These are phyloP conservation scores for Etheostoma cragini DNA, from an alignment of 2,113 vertebrate species.

Conservation along the genomic window DNA sequence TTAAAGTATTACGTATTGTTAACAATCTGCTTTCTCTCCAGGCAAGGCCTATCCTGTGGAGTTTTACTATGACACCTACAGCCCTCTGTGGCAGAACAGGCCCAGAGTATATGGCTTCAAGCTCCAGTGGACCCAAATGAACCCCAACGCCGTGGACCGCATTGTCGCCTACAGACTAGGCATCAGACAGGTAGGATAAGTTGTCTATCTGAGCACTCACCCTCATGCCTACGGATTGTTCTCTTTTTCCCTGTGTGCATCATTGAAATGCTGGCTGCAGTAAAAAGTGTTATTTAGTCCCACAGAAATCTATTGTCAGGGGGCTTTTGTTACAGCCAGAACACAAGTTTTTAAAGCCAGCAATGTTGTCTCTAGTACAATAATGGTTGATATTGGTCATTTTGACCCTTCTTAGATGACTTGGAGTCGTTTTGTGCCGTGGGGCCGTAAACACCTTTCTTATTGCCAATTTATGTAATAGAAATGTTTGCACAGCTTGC, in stretches of 20 bases:
- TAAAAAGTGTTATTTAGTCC: background rate
- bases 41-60: conserved; percentile 95
- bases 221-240: background rate
- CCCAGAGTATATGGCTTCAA: conserved; percentile 94
- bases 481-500: conserved; percentile 29
- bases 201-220: background rate
- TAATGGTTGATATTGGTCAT: conserved; percentile 6
- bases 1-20: background rate
- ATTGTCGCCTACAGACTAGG: conserved; percentile 95
- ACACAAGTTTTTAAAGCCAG: background rate
- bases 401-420: conserved; percentile 7
- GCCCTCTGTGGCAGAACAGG: conserved; percentile 95
- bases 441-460: background rate
- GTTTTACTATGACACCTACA: conserved; percentile 99
- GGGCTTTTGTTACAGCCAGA: conserved; percentile 12
- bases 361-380: background rate
- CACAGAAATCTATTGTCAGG: background rate
- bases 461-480: conserved; percentile 22
- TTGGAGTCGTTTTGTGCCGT: conserved; percentile 20
- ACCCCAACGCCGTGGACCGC: conserved; percentile 91
- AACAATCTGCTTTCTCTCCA: conserved; percentile 66
- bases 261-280: too few species aligned
- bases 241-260: background rate
- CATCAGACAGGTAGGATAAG: conserved; percentile 90
- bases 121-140: conserved; percentile 99